These are phyloP conservation scores for Ochotona curzoniae DNA, from an alignment of 2,113 vertebrate genomes.

Conservation along the genomic window DNA sequence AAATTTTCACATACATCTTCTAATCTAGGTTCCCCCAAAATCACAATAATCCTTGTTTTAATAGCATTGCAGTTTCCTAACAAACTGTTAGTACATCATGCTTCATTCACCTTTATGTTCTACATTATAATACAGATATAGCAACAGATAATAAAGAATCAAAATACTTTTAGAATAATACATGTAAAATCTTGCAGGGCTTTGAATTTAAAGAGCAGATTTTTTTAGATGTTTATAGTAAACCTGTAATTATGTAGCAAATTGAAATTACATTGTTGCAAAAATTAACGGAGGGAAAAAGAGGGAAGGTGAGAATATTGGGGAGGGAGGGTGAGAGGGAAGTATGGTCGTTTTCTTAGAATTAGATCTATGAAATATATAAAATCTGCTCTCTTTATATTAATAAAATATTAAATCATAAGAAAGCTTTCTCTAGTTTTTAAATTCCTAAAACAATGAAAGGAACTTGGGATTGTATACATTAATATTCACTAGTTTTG, in stretches of 20 bases:
- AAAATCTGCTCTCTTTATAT: too few relatives aligned
- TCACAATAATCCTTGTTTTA: background rate
- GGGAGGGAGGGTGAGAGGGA: too few relatives aligned
- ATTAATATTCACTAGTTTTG: background rate
- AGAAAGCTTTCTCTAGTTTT: background rate
- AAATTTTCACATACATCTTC: background rate
- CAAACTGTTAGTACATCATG: background rate
- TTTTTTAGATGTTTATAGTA: background rate
- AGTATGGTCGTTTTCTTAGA: too few relatives aligned
- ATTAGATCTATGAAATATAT: too few relatives aligned
- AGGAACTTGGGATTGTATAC: background rate
- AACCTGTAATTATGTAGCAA: too few relatives aligned
- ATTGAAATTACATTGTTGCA: too few relatives aligned
- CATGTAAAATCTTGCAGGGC: background rate
- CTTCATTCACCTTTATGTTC: background rate
- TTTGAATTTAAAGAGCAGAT: background rate
- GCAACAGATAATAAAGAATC: background rate
- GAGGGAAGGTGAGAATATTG: too few relatives aligned
- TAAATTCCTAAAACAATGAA: background rate
- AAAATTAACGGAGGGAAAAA: too few relatives aligned
- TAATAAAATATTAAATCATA: too few relatives aligned
- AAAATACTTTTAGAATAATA: background rate
- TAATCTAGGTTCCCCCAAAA: background rate
- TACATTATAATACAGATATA: background rate
- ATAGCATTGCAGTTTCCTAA: background rate